A percentile compares a stretch with the other conserved stretches of the same genome.
Conservation (phyloP, 1,140 invertebrate species). For the Diachasmimorpha longicaudata region DNA sequence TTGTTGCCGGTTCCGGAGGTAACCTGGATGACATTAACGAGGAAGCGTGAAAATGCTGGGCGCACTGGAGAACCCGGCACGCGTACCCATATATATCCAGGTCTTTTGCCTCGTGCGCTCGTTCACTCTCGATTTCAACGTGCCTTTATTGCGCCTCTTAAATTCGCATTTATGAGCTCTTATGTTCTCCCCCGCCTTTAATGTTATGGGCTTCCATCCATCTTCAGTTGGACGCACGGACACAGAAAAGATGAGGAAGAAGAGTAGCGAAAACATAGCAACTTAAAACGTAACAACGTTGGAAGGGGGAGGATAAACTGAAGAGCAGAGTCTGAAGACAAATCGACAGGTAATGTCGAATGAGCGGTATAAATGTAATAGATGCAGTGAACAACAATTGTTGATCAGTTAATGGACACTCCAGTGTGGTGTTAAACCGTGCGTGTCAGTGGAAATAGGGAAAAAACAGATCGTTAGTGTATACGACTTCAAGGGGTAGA, state of each 20-base stretch:
- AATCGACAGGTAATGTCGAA: slow-evolving; percentile 26
- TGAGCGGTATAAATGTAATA: slow-evolving; percentile 37
- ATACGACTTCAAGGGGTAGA: no score
- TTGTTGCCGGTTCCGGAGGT: neutral
- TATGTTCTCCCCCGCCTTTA: slow-evolving; percentile 50
- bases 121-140: slow-evolving; percentile 64
- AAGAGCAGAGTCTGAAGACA: slow-evolving; percentile 15
- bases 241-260: neutral
- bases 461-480: no score
- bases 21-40: slow-evolving; percentile 23
- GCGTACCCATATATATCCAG: slow-evolving; percentile 11
- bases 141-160: slow-evolving; percentile 66
- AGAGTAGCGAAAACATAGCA: slow-evolving; percentile 1
- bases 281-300: neutral
- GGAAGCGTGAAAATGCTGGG: slow-evolving; percentile 21
- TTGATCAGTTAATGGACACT: no score
- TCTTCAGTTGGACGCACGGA: slow-evolving; percentile 18
- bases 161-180: slow-evolving; percentile 66
- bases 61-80: slow-evolving; percentile 14
- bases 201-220: slow-evolving; percentile 24
- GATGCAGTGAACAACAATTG: neutral
- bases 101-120: slow-evolving; percentile 50
- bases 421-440: no score
- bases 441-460: no score
- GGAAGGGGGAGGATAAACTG: neutral